Percentiles rank a stretch among this genome's conserved stretches.
Evolutionary conservation across 2,113 vertebrate genomes (phyloP).

Genomic region (Upupa epops): DNA sequence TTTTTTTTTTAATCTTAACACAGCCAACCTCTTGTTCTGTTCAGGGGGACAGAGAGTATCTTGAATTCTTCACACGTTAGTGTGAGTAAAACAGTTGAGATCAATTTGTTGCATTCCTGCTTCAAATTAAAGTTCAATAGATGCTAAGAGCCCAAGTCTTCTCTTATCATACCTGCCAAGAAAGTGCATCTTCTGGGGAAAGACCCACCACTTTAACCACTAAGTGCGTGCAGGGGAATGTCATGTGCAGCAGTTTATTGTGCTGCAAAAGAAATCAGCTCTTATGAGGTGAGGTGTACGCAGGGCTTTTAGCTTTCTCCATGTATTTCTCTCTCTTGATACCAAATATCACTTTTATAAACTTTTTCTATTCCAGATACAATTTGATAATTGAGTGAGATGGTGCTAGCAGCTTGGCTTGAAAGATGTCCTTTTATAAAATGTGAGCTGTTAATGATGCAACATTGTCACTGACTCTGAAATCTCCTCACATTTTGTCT

Average conservation of each 20-base stretch:
- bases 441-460: neutral
- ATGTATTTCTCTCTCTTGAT: neutral
- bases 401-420: neutral
- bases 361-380: neutral
- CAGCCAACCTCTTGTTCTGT: neutral
- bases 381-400: neutral
- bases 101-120: neutral
- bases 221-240: neutral
- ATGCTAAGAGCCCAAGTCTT: neutral
- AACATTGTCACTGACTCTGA: neutral
- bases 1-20: neutral
- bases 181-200: neutral
- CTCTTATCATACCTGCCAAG: neutral
- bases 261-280: neutral
- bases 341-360: neutral
- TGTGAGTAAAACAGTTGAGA: neutral
- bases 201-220: neutral
- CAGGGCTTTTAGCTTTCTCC: neutral
- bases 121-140: neutral
- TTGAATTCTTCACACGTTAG: neutral
- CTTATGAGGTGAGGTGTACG: neutral
- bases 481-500: conserved; percentile 30
- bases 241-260: neutral
- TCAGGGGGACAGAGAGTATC: neutral
- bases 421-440: neutral